These are phyloP conservation scores for Microctenopoma lineatum DNA, from an alignment of 2,797 vertebrate genomes.

Conservation along the genomic window DNA sequence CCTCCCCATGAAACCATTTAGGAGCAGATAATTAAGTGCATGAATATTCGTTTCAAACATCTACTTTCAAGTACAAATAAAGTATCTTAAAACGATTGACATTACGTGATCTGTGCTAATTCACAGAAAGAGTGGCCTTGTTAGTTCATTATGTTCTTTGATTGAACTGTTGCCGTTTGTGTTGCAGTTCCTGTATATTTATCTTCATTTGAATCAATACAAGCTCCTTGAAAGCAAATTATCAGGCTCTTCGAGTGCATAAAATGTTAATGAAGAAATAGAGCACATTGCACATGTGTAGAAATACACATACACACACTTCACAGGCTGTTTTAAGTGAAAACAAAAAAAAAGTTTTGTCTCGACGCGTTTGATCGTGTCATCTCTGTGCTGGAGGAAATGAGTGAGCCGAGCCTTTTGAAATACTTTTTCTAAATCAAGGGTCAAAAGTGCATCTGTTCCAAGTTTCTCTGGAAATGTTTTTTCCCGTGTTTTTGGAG, in stretches of 20 bases:
- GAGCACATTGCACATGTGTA: constrained; percentile 25
- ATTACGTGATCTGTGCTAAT: constrained; percentile 21
- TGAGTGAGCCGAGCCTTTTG: constrained; percentile 13
- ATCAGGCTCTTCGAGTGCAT: constrained; percentile 51
- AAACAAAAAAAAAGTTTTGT: constrained; percentile 32
- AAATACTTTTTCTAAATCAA: constrained; percentile 11
- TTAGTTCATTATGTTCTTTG: constrained; percentile 46
- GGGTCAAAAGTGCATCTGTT: neutral
- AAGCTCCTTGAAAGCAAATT: constrained; percentile 69
- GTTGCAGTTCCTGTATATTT: constrained; percentile 43
- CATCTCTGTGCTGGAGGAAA: constrained; percentile 10
- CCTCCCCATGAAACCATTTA: neutral
- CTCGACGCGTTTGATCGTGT: constrained; percentile 22
- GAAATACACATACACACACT: neutral
- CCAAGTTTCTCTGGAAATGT: neutral
- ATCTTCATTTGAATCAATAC: constrained; percentile 72
- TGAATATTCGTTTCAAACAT: constrained; percentile 7
- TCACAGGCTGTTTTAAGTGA: constrained; percentile 21
- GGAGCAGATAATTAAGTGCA: constrained; percentile 10
- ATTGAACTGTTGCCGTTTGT: constrained; percentile 31
- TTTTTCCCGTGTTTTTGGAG: neutral
- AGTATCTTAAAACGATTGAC: neutral
- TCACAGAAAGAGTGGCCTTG: constrained; percentile 7
- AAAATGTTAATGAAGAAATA: constrained; percentile 54
- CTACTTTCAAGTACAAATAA: constrained; percentile 13